Percentiles rank a stretch among this genome's conserved stretches.
Evolutionary conservation across 2,797 vertebrate species (phyloP).

Genomic region (Pantherophis vulpinus): DNA sequence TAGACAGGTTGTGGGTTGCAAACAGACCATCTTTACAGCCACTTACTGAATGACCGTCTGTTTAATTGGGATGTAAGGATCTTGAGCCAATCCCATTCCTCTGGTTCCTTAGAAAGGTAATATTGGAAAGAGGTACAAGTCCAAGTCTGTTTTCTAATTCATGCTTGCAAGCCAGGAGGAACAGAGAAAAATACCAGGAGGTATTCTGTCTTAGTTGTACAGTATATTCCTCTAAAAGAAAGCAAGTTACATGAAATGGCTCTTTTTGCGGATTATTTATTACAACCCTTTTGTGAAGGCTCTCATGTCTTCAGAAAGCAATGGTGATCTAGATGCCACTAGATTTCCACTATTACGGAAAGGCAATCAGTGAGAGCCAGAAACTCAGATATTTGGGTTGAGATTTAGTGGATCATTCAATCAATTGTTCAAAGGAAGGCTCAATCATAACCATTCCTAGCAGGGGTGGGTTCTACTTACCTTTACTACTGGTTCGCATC

Average conservation of each 20-base stretch:
- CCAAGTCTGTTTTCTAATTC: not conserved
- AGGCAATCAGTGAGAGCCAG: not conserved
- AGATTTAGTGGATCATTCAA: not conserved
- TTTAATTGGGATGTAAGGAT: not conserved
- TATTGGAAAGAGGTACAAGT: not conserved
- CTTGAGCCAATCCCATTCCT: not conserved
- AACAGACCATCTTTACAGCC: not conserved
- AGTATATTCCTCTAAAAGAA: not conserved
- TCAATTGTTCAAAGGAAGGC: not conserved
- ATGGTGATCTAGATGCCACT: not conserved
- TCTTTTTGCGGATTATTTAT: not conserved
- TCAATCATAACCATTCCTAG: not conserved
- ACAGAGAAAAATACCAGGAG: not conserved
- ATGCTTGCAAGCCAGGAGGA: not conserved
- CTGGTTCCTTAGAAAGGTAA: not conserved
- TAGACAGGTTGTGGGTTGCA: not conserved
- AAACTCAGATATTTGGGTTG: not conserved
- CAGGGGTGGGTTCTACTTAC: too few relatives aligned
- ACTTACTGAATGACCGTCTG: not conserved
- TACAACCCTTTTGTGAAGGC: not conserved
- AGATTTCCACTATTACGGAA: not conserved
- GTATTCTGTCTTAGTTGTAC: not conserved
- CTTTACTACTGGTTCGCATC: too few relatives aligned
- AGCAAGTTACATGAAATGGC: not conserved
- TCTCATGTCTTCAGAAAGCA: not conserved